Base-by-base conservation (phyloP, 2,797 vertebrate genomes). In the Paramormyrops hopkinsi region DNA sequence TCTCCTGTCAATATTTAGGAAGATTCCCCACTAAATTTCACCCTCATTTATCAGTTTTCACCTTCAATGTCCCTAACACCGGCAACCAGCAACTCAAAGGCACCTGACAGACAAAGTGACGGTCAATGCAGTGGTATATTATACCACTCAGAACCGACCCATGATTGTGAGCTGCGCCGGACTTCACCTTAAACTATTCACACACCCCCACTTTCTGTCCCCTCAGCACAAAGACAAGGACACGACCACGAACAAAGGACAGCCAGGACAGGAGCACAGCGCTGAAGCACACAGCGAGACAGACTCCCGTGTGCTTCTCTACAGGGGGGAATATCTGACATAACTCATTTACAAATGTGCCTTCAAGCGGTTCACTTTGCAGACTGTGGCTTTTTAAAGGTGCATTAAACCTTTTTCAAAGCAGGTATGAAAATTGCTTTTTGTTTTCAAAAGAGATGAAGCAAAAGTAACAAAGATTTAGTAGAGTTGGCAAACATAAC, bases 381-480 rank as follows among this genome's bases (percentile, higher is more conserved):
- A 95, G 96, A 95, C 94, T 96, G 94, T 94, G 94, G 94, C 37
- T 76, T 92, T 91, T 90, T 91, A 92, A 95, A 95, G 95, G 88
- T 93, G 93, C 92, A 88, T 88, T 44, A 11, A 89, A 90, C 92
- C 92, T 93, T 93, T 92, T 90, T 92, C 89, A 92, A 89, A 89
- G 69, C 93, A 90, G 91, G 87, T 88, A 11, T 50, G 46, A 22
- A 83, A 88, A 65, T 9, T 29, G 44, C 44, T 37, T 85, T 51
- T 12, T 29, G 14, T 33, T 86, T 76, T 33, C 48, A 87, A 56
- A 86, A 85, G 82, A 87, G 46, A 89, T 76, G 59, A 89, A 54
- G 62, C 59, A 86, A 89, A 85, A 89, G 11, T 41, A 59, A 89
- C n/a, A 14, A 48, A 50, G 14, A 37, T 33, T 19, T 33, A 54